Evolutionary conservation across 2,888 invertebrate genomes (phyloP).

Genomic region (Standfussiana lucernea): DNA sequence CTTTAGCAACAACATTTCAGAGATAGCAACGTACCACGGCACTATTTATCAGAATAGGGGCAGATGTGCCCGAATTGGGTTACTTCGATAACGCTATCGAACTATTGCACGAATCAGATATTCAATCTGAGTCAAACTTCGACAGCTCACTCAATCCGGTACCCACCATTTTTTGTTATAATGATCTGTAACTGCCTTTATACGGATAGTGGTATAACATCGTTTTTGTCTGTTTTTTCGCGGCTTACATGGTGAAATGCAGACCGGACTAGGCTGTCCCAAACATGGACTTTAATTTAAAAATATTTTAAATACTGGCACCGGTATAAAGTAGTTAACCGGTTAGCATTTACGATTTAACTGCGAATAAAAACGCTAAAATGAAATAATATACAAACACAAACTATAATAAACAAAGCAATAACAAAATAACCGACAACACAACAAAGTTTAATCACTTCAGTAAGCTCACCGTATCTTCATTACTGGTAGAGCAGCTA

Average conservation of each 20-base stretch:
- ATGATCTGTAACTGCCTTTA: constrained; percentile 28
- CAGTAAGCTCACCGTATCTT: constrained; percentile 44
- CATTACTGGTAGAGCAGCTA: constrained; percentile 24
- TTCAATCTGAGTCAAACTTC: constrained; percentile 38
- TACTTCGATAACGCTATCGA: constrained; percentile 84
- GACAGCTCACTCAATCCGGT: constrained; percentile 36
- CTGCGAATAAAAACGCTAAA: neutral
- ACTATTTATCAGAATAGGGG: constrained; percentile 78
- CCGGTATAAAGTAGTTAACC: neutral
- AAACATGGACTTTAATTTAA: constrained; percentile 9
- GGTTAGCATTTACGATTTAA: neutral
- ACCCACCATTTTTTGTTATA: neutral
- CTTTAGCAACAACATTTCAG: constrained; percentile 47
- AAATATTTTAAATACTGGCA: neutral
- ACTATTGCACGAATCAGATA: constrained; percentile 70
- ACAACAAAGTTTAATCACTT: constrained; percentile 40
- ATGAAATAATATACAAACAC: neutral
- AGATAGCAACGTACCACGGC: constrained; percentile 67
- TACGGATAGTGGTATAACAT: constrained; percentile 9
- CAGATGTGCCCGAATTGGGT: constrained; percentile 88
- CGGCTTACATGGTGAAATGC: constrained; percentile 34
- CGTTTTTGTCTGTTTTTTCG: constrained; percentile 31
- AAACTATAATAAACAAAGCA: neutral
- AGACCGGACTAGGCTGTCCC: neutral
- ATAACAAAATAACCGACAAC: constrained; percentile 24